Evolutionary conservation across 2,113 vertebrate species (phyloP).

Genomic region (Columbina picui): DNA sequence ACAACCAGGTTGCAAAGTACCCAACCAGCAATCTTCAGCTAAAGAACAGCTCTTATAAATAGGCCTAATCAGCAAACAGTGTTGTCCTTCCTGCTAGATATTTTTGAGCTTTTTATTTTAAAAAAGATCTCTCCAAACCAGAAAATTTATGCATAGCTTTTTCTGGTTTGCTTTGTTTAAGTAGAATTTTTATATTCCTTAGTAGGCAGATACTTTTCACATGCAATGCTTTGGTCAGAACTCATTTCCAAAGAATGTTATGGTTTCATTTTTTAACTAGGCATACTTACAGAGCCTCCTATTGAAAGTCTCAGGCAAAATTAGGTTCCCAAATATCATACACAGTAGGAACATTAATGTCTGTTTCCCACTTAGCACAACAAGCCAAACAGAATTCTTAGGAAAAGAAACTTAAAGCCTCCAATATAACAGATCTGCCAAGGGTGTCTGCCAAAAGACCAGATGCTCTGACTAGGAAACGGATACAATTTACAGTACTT

Average conservation of each 20-base stretch:
- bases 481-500: constrained; percentile 3
- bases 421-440: background rate
- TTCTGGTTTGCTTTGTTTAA: background rate
- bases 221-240: background rate
- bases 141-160: background rate
- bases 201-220: background rate
- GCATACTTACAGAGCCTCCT: background rate
- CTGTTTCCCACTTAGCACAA: background rate
- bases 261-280: background rate
- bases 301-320: background rate
- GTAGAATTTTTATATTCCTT: background rate
- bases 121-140: background rate
- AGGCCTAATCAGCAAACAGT: background rate
- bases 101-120: background rate
- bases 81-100: background rate
- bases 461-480: constrained; percentile 40
- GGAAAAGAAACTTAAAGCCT: background rate
- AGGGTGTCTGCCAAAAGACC: constrained; percentile 28
- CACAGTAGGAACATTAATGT: background rate
- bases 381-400: background rate
- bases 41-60: background rate
- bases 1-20: background rate
- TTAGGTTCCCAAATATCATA: background rate
- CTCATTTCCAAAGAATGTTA: background rate
- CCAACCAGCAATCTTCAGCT: background rate